Conservation (phyloP, 2,888 invertebrate genomes). For the Meliscaeva auricollis region DNA sequence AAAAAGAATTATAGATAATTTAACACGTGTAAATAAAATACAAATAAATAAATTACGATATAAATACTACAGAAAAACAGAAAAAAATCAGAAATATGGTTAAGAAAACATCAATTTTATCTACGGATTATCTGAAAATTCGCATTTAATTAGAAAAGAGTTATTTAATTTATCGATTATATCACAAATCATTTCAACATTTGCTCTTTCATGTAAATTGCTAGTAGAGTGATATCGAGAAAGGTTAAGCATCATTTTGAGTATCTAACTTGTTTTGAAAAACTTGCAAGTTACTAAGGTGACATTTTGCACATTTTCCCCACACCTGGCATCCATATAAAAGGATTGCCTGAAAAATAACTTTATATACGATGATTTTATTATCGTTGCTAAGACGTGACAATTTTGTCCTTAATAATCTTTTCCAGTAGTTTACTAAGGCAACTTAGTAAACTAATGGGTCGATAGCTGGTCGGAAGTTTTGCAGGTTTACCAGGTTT, state of each 20-base stretch:
- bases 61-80: too few relatives aligned
- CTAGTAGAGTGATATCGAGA: too few relatives aligned
- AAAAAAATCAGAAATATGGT: too few relatives aligned
- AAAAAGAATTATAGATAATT: too few relatives aligned
- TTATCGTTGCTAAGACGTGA: neutral
- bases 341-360: conserved; percentile 1
- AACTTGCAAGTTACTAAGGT: conserved; percentile 7
- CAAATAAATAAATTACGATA: too few relatives aligned
- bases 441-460: neutral
- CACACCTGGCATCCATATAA: neutral
- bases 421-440: neutral
- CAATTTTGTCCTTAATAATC: neutral
- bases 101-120: neutral
- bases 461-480: neutral
- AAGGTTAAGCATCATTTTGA: neutral
- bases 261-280: neutral
- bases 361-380: conserved; percentile 1
- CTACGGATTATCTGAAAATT: too few relatives aligned
- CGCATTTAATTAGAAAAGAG: too few relatives aligned
- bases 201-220: too few relatives aligned
- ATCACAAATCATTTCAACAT: too few relatives aligned
- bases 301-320: neutral
- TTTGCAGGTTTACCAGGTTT: neutral
- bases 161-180: too few relatives aligned
- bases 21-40: too few relatives aligned